phyloP scores from a whole-genome alignment of 2,888 invertebrate species.

The Protophormia terraenovae region DNA sequence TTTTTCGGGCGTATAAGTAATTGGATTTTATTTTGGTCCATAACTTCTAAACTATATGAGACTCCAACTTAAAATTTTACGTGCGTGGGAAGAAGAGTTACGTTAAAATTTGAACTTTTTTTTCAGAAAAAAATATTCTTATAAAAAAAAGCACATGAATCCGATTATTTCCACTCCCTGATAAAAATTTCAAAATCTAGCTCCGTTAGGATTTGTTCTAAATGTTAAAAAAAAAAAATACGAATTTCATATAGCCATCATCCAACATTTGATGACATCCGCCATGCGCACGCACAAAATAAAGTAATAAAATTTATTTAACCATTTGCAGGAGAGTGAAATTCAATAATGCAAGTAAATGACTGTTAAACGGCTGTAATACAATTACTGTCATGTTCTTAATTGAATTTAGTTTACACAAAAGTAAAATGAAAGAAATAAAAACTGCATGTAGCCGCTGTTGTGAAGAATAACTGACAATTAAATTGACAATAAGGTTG shows the following conservation, averaged over 20 bases:
- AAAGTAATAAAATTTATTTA: constrained; percentile 8
- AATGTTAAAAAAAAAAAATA: not conserved
- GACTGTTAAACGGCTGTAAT: constrained; percentile 20
- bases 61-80: too few relatives aligned
- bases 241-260: not conserved
- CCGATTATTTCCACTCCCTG: too few relatives aligned
- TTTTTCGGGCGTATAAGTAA: too few relatives aligned
- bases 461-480: not conserved
- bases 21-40: too few relatives aligned
- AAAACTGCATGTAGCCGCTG: not conserved
- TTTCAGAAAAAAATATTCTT: too few relatives aligned
- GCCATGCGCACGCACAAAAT: not conserved
- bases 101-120: too few relatives aligned
- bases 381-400: not conserved
- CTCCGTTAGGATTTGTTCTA: too few relatives aligned
- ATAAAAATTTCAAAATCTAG: too few relatives aligned
- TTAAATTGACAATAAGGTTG: not conserved
- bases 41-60: too few relatives aligned
- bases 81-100: too few relatives aligned
- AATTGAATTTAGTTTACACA: constrained; percentile 4
- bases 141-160: too few relatives aligned
- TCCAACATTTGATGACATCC: not conserved
- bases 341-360: constrained; percentile 16
- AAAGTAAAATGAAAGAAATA: not conserved
- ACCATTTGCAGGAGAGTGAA: not conserved